These are phyloP conservation scores for Drosophila triauraria DNA, from an alignment of 1,140 invertebrate genomes.

Conservation along the genomic window DNA sequence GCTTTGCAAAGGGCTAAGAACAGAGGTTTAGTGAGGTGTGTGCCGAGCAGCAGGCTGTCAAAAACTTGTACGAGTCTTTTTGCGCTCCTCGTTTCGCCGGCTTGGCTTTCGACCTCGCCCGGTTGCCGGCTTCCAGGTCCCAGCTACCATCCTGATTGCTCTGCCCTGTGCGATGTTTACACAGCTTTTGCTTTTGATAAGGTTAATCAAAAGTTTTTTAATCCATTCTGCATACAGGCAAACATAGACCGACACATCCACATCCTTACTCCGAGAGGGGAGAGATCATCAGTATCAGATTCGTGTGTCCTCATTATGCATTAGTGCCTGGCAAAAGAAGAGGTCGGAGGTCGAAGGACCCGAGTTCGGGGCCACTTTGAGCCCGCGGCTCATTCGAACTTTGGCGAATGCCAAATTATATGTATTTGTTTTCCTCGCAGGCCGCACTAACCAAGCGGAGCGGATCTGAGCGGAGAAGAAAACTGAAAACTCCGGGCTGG, in stretches of 20 bases:
- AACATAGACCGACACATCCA: conserved; percentile 64
- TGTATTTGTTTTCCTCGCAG: conserved; percentile 68
- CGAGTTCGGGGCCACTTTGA: conserved; percentile 48
- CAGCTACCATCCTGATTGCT: conserved; percentile 62
- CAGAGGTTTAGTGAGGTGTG: conserved; percentile 52
- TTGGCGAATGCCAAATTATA: conserved; percentile 77
- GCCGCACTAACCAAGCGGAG: conserved; percentile 23
- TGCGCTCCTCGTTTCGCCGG: conserved; percentile 26
- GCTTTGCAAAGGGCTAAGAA: conserved; percentile 69
- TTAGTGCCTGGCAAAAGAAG: conserved; percentile 28
- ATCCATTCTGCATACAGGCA: conserved; percentile 83
- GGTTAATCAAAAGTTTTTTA: conserved; percentile 85
- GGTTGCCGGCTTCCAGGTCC: background rate
- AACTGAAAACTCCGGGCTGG: conserved; percentile 3
- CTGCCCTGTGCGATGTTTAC: conserved; percentile 74
- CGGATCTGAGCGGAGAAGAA: too few species aligned
- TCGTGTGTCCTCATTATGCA: conserved; percentile 80
- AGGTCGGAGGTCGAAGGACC: conserved; percentile 11
- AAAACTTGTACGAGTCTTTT: conserved; percentile 81
- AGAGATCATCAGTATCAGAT: conserved; percentile 65
- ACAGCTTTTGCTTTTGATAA: conserved; percentile 83
- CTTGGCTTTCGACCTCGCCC: conserved; percentile 3
- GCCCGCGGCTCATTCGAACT: conserved; percentile 72
- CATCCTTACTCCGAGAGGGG: background rate
- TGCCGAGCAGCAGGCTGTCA: conserved; percentile 71